Base-by-base conservation (phyloP, 2,888 invertebrate species). In the Mellilla xanthometata region DNA sequence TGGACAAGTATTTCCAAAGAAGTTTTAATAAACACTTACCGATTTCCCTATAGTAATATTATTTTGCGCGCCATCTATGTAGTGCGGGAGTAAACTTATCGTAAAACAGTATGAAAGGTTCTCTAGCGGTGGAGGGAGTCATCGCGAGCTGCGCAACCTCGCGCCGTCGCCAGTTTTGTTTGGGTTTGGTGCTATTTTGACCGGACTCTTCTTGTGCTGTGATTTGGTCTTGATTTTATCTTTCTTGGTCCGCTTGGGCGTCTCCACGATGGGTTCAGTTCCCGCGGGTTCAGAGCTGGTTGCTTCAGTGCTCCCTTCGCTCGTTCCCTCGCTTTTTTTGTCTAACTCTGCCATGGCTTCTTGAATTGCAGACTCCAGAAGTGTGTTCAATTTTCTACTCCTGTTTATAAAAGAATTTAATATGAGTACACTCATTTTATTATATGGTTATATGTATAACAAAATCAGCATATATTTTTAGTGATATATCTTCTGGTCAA, bases 331-430 rank as follows among this genome's bases (percentile, higher is more conserved):
- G 22, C 91, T 91, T 72, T 92, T 92, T 76, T 94, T 93, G 83
- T 97, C 97, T 71, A 97, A 87, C 81, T 96, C 96, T 56, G 94
- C 91, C 96, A 97, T 96, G 43, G 97, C 97, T 87, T 97, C 96
- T 90, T 97, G 96, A 72, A 97, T 97, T 42, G 97, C 97, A 73
- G 95, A 95, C 86, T 97, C 97, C 70, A 97, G 91, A 78, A 95
- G 95, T 60, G 94, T 93, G 86, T 96, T 96, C 92, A 97, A 91
- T 94, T 96, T 96, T 92, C 97, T 94, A 92, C 96, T 96, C 93
- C 97, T 97, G 92, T 63, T 39, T 7, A 56, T 5, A 19, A 5
- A 19, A 1, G 6, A 19, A 19, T 19, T 19, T 19, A 19, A 19
- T 19, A 15, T 3, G 5, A 5, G 5, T 5, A 3, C 15, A 19